Base-by-base conservation (phyloP, 2,888 invertebrate genomes). In the Tryphoninae sp. region DNA sequence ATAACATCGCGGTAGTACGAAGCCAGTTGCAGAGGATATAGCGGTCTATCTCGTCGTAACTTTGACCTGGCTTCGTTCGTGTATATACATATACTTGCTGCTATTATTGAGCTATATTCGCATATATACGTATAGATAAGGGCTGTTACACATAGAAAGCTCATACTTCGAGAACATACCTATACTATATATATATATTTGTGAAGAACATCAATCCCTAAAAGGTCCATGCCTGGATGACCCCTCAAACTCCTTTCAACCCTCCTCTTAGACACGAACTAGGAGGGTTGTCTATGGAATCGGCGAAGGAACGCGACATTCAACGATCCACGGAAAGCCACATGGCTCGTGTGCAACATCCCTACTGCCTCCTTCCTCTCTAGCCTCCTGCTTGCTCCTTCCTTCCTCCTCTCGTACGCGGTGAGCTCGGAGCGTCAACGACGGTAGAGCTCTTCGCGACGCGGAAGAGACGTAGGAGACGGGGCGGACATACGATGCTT, bases 401-500 rank as follows among this genome's bases (percentile, higher is more conserved):
- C 33, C 33, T 6, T 33, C 6, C 33, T 33, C 33, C 33, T 33
- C 6, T 6, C 33, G 45, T 6, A 22, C 9, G 26, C 42, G 51
- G 33, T 23, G 33, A 22, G 49, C 49, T 53, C 55, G 9, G 19
- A 55, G 11, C 61, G 33, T 61, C 42, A 23, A 62, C 33, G 77
- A 78, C 58, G 33, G 19, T 16, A 33, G 55, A 33, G 45, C 62
- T 67, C 77, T 61, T 55, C 49, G 72, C 16, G 23, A 22, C 13
- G 42, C 33, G 9, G 51, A 26, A 62, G 45, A 71, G 58, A 59
- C 22, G 65, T 49, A 67, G 19, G 71, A 61, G 75, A 19, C 26
- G 77, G 55, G 58, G 42, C 61, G 64, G 23, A 67, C 42, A 72
- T 33, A 61, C 74, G 64, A 71, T 59, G n/a, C 69, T 71, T 42